Base-by-base conservation (phyloP, 2,888 invertebrate species). In the Uropetala carovei region DNA sequence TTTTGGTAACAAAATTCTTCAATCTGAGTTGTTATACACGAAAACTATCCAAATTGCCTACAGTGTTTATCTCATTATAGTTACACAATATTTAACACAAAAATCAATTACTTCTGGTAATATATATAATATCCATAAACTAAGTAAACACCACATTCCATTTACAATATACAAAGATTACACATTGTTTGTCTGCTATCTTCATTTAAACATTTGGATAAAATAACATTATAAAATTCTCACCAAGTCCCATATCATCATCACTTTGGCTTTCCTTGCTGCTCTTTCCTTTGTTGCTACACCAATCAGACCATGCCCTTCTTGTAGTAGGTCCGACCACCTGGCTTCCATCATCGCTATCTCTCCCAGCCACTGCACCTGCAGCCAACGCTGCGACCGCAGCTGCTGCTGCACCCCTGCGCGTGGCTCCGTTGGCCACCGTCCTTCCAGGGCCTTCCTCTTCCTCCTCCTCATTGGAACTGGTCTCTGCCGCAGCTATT, bases 241-340 rank as follows among this genome's bases (percentile, higher is more conserved):
- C 94, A 89, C 89, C 89, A 30, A 89, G 16, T 11, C 43, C 43
- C 89, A 89, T 89, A 8, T 96, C 96, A 92, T 96, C 96, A 93
- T 96, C 96, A 27, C 96, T 96, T 94, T 96, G 96, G 93, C 96
- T 94, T 92, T 94, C 94, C 92, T 94, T 94, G 64, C 94, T 96
- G 93, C 96, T 96, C 94, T 96, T 96, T 83, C 96, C 96, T 94
- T 96, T 93, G 58, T 96, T 96, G 91, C 95, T 95, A 94, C 96
- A 97, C 96, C 96, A 97, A 94, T 97, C 97, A 8, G 97, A 97
- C 97, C 97, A 98, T 86, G 97, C 97, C 93, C 97, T 96, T 30
- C 97, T 96, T 11, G 97, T 97, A 56, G 97, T 97, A 5, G 97
- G 97, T 14, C 97, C 97, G 94, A 95, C 96, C 93, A 95, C 95